phyloP scores from a whole-genome alignment of 2,113 vertebrate genomes.

The Labeo catla region DNA sequence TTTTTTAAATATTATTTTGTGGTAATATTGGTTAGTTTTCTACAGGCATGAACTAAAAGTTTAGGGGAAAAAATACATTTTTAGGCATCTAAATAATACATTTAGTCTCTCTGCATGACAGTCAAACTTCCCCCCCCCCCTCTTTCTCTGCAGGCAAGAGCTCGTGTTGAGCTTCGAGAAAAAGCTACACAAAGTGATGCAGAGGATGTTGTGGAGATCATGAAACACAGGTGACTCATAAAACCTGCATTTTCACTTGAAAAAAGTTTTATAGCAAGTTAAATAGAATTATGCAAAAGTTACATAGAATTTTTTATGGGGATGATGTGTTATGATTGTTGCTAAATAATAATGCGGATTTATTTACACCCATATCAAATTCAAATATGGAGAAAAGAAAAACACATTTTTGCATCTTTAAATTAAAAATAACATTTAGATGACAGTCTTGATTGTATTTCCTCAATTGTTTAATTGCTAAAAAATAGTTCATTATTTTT shows the following conservation, averaged over 20 bases:
- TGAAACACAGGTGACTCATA: slow-evolving; percentile 91
- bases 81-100: background rate
- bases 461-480: background rate
- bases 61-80: background rate
- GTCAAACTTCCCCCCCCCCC: background rate
- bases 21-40: background rate
- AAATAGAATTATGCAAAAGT: too few species aligned
- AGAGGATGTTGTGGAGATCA: slow-evolving; percentile 96
- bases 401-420: too few species aligned
- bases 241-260: background rate
- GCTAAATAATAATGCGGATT: too few species aligned
- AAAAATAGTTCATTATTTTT: background rate
- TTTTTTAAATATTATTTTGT: too few species aligned
- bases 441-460: background rate
- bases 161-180: slow-evolving; percentile 93
- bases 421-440: too few species aligned
- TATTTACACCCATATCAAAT: too few species aligned
- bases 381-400: too few species aligned
- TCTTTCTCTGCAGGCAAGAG: slow-evolving; percentile 83
- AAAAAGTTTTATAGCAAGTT: too few species aligned
- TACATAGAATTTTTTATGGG: too few species aligned
- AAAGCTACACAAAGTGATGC: slow-evolving; percentile 88
- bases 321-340: too few species aligned
- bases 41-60: background rate
- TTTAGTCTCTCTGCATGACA: background rate